Conservation (phyloP, 2,888 invertebrate species). For the Rhamphomyia laevipes region DNA sequence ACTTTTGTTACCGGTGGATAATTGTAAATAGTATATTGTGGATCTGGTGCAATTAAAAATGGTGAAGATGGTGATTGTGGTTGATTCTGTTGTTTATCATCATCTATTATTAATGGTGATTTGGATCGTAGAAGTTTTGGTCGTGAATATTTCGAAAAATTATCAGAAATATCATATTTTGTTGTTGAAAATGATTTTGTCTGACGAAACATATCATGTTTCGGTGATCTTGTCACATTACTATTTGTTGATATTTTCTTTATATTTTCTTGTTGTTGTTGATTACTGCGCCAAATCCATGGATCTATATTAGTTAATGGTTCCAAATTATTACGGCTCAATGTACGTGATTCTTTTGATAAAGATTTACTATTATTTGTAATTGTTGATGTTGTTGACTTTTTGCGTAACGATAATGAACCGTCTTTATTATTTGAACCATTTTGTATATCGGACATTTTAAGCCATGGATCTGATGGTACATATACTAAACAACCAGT, state of each 20-base stretch:
- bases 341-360: constrained; percentile 17
- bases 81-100: constrained; percentile 14
- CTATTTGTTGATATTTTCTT: constrained; percentile 4
- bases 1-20: constrained; percentile 13
- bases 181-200: constrained; percentile 24
- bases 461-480: constrained; percentile 36
- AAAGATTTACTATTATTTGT: constrained; percentile 3
- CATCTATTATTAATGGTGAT: constrained; percentile 20
- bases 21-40: constrained; percentile 13
- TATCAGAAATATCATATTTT: constrained; percentile 19
- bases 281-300: constrained; percentile 26
- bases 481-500: constrained; percentile 31
- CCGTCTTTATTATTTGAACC: constrained; percentile 8
- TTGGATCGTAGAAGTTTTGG: constrained; percentile 24
- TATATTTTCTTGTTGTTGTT: constrained; percentile 3
- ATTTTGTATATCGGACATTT: constrained; percentile 22
- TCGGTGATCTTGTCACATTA: constrained; percentile 15
- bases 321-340: constrained; percentile 17
- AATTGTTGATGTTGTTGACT: neutral
- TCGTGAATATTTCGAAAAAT: constrained; percentile 15
- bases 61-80: constrained; percentile 22
- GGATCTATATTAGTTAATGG: constrained; percentile 20
- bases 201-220: constrained; percentile 20
- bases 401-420: constrained; percentile 12
- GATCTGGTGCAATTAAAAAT: constrained; percentile 15